A percentile compares a stretch with the other conserved stretches of the same genome.
phyloP scores from a whole-genome alignment of 2,888 invertebrate species.

The Eupithecia vulgata region DNA sequence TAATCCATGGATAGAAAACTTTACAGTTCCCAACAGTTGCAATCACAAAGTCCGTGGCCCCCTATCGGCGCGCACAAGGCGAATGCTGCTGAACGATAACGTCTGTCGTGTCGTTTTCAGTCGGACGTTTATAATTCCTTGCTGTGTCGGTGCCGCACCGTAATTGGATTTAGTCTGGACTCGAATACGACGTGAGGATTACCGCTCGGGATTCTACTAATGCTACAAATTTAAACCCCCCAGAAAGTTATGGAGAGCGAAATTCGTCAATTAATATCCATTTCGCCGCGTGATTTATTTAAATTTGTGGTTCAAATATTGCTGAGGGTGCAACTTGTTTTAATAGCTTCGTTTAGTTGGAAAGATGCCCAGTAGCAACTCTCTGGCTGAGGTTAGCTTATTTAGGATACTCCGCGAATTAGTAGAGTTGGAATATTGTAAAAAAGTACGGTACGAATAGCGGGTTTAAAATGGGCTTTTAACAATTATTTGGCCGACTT shows the following conservation, averaged over 20 bases:
- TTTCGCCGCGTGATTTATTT: conserved; percentile 42
- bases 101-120: conserved; percentile 39
- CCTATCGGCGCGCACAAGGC: conserved; percentile 26
- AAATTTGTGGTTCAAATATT: conserved; percentile 27
- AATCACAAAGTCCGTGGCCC: conserved; percentile 17
- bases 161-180: conserved; percentile 81
- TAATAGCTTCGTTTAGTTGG: conserved; percentile 13
- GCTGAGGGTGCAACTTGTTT: conserved; percentile 3
- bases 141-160: conserved; percentile 50
- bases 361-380: conserved; percentile 7
- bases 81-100: conserved; percentile 31
- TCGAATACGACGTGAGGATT: conserved; percentile 74
- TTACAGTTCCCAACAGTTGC: conserved; percentile 25
- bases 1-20: conserved; percentile 28
- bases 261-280: conserved; percentile 47
- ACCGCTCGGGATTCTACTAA: conserved; percentile 66
- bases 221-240: conserved; percentile 56
- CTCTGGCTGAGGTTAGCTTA: conserved; percentile 2
- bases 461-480: neutral
- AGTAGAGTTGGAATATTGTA: neutral
- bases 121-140: conserved; percentile 48
- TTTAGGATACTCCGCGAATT: conserved; percentile 1
- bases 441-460: conserved; percentile 6
- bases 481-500: neutral
- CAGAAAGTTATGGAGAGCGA: conserved; percentile 47